Conservation (phyloP, 2,888 invertebrate genomes). For the Oxyteleia sp. region DNA sequence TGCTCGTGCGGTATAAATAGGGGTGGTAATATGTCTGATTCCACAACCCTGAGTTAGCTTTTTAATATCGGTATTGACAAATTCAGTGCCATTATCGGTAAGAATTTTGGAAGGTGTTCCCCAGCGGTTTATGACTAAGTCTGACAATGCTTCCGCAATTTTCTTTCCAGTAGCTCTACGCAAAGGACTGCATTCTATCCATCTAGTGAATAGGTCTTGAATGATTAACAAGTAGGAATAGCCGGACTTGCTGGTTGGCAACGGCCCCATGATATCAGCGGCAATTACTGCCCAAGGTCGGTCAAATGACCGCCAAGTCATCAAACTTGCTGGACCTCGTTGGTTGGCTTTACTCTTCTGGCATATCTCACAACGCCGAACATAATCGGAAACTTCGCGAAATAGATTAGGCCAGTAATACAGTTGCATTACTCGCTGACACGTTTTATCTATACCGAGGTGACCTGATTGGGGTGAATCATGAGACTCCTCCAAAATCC, state of each 20-base stretch:
- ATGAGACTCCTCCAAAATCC: constrained; percentile 3
- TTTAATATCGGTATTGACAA: constrained; percentile 37
- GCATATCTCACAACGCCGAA: constrained; percentile 17
- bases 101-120: constrained; percentile 72
- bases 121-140: constrained; percentile 68
- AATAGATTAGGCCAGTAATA: constrained; percentile 44
- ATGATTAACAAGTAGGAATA: constrained; percentile 18
- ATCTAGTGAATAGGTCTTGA: constrained; percentile 54
- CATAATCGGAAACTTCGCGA: constrained; percentile 17
- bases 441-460: constrained; percentile 23
- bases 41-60: neutral
- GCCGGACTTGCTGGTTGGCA: constrained; percentile 55
- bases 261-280: constrained; percentile 72
- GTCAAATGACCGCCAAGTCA: constrained; percentile 1
- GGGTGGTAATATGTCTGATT: constrained; percentile 10
- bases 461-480: constrained; percentile 22
- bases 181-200: constrained; percentile 49
- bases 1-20: too few relatives aligned
- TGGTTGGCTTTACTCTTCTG: constrained; percentile 24
- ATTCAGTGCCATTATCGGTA: constrained; percentile 75
- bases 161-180: constrained; percentile 44
- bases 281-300: constrained; percentile 36
- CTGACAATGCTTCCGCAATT: constrained; percentile 48
- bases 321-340: constrained; percentile 1
- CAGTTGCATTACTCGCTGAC: neutral